Evolutionary conservation across 1,140 invertebrate species (phyloP), one percentile per base, ranked within the genome.

Genomic region (Bombus breviceps): DNA sequence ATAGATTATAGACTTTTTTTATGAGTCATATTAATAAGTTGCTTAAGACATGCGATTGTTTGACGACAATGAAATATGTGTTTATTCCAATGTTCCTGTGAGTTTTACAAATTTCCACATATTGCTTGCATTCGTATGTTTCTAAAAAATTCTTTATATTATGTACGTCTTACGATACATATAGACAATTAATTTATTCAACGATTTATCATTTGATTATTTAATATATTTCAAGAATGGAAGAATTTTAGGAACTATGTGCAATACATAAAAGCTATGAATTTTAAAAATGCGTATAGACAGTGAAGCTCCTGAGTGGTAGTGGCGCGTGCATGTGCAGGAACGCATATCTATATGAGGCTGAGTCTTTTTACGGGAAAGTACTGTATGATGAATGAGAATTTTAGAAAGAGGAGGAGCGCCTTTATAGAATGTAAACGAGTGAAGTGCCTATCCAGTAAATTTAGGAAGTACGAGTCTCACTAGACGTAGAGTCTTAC

Each of bases 311-410:
- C 3, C 0, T 62, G 39, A 0, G 3, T 39, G 25, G 34, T n/a
- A n/a, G 47, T n/a, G 3, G 13, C 25, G 37, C 4, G 28, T 15
- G 4, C 15, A 53, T 10, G 8, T 39, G 34, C 37, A 37, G 18
- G 22, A 13, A 25, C 25, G 12, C 10, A 25, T 2, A 22, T 34
- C 3, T 37, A 13, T n/a, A 57, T 1, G 22, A 18, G 32, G 43
- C 3, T 9, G 34, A 39, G 37, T 59, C 53, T 77, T 77, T 75
- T 53, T 75, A 53, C 32, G 3, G 32, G 12, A 9, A n/a, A 77
- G 8, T 39, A 39, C 34, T 77, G 3, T 59, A 37, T 59, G 75
- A 77, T 62, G 53, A 77, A 62, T 77, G 75, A 77, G 75, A n/a
- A 62, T 59, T 59, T 77, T 62, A 39, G 15, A 39, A 34, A 18